Percentiles rank a stretch among this genome's conserved stretches.
Conservation (phyloP, 2,797 vertebrate species). For the Tenualosa thibaudeaui region DNA sequence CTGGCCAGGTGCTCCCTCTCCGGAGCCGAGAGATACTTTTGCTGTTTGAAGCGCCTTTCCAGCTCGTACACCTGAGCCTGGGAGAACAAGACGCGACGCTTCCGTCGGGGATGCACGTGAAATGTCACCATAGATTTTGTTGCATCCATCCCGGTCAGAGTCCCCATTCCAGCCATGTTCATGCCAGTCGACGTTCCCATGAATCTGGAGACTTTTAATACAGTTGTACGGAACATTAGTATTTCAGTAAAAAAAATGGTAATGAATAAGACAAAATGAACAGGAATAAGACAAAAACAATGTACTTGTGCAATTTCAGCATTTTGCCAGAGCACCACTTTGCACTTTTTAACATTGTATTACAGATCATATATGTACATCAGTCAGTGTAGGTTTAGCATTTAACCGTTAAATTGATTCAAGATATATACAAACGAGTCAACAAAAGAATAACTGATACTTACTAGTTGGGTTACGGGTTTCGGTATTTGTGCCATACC, state of each 20-base stretch:
- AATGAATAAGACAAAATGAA: too few species aligned
- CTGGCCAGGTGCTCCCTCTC: conserved; percentile 91
- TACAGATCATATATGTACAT: neutral
- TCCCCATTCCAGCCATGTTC: conserved; percentile 83
- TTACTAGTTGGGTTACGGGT: conserved; percentile 90
- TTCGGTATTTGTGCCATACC: conserved; percentile 86
- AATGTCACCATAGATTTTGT: conserved; percentile 82
- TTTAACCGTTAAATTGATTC: neutral
- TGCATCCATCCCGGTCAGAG: conserved; percentile 83
- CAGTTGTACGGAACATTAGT: neutral
- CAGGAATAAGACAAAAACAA: too few species aligned
- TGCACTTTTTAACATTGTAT: neutral
- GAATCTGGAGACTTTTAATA: conserved; percentile 85
- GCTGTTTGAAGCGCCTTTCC: conserved; percentile 90
- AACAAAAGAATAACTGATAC: conserved; percentile 50
- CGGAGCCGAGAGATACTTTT: conserved; percentile 90
- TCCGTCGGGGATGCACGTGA: conserved; percentile 82
- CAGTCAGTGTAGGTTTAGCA: neutral
- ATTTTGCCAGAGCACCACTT: neutral
- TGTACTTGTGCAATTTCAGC: neutral
- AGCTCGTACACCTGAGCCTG: conserved; percentile 92
- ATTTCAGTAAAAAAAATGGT: neutral
- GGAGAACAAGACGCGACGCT: conserved; percentile 91
- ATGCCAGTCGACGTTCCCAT: conserved; percentile 85
- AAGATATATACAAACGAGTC: neutral